phyloP scores from a whole-genome alignment of 2,797 vertebrate genomes.

The Eulemur coronatus region DNA sequence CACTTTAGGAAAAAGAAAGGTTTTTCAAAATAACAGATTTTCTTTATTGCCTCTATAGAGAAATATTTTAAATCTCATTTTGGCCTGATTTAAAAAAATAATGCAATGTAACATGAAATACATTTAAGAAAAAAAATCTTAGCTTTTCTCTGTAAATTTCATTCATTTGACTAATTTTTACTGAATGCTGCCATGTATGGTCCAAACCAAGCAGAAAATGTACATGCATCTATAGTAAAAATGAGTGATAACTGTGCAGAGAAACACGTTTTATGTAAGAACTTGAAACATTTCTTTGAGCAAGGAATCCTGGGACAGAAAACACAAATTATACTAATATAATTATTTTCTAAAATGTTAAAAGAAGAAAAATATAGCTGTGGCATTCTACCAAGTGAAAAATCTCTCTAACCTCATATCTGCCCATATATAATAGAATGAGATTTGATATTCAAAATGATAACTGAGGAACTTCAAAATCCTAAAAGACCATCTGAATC shows the following conservation, averaged over 20 bases:
- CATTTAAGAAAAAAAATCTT: not conserved
- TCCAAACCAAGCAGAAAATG: not conserved
- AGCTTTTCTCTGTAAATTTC: not conserved
- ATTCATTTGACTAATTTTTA: not conserved
- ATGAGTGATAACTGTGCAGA: not conserved
- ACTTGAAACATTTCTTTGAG: not conserved
- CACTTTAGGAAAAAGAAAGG: not conserved
- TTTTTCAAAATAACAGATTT: not conserved
- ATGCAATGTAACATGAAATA: not conserved
- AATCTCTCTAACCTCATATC: not conserved
- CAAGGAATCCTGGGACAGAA: not conserved
- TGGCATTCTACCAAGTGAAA: not conserved
- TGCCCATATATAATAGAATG: not conserved
- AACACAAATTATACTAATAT: constrained; percentile 1
- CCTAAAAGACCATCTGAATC: not conserved
- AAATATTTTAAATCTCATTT: constrained; percentile 14
- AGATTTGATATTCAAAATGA: not conserved
- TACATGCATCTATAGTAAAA: not conserved
- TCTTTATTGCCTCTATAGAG: not conserved
- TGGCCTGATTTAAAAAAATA: not conserved
- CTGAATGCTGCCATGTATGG: not conserved
- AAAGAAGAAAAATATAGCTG: constrained; percentile 1
- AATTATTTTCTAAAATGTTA: constrained; percentile 37
- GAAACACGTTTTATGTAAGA: not conserved
- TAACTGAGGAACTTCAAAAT: not conserved